Evolutionary conservation across 2,888 invertebrate genomes (phyloP), one percentile per base, ranked within the genome.

Genomic region (Pyrrhosoma nymphula): DNA sequence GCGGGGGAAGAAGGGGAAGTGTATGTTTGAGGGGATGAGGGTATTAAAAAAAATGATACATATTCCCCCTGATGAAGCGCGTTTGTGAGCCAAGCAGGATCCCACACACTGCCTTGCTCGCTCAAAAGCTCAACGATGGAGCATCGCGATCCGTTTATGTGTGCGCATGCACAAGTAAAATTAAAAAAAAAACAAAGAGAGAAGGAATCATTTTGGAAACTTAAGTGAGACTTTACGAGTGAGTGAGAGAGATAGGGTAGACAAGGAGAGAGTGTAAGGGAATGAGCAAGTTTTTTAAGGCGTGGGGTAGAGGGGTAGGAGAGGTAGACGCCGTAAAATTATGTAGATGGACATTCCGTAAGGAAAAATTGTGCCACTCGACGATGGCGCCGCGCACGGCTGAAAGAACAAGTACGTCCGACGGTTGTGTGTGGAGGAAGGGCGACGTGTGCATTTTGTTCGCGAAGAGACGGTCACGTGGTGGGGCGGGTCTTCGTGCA

Each of bases 281-380:
- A 47, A 23, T 14, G 88, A 26, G 55, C 23, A 16, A 20, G 2
- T 47, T 47, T 47, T 47, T 47, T 47, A 47, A 47, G 47, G 47
- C 47, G 47, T 2, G 47, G 47, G 47, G 47, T 4, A 8, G 47
- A 8, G 47, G 8, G 8, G 47, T 47, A 8, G 8, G 47, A 8
- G 47, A 12, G 55, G n/a, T 47, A 89, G 69, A 69, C 39, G 47
- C 26, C 69, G 18, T 63, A 55, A 69, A 93, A 93, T 93, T 69
- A 93, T 69, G 69, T 69, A n/a, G 93, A 93, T 75, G 93, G 93
- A 93, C 93, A 93, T 93, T 93, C 35, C 47, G 69, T 55, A 93
- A 93, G 69, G 93, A 75, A 93, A 82, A 93, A 91, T 8, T 55
- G n/a, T 93, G 69, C 35, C 69, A 69, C 75, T 93, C 47, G 69